Evolutionary conservation across 2,888 invertebrate genomes (phyloP).

Genomic region (Limnephilus auricula): DNA sequence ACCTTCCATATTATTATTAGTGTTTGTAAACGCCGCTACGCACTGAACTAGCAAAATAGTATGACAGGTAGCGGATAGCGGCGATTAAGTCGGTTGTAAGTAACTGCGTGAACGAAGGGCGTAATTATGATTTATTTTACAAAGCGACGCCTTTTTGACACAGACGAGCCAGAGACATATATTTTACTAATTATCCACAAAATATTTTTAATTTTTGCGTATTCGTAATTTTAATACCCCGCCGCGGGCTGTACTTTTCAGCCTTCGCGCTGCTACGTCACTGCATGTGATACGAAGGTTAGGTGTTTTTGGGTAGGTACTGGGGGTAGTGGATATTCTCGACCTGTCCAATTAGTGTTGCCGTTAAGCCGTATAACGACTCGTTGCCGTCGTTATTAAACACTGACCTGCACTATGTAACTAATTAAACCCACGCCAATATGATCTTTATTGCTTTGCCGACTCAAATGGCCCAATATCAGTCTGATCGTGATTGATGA

Average conservation of each 20-base stretch:
- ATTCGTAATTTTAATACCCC: not conserved
- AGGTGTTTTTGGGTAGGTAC: not conserved
- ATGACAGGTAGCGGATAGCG: too few relatives aligned
- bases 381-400: slow-evolving; percentile 22
- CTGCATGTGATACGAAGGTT: not conserved
- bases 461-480: slow-evolving; percentile 29
- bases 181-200: too few relatives aligned
- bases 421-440: slow-evolving; percentile 48
- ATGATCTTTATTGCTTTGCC: slow-evolving; percentile 37
- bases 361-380: slow-evolving; percentile 23
- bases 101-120: too few relatives aligned
- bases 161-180: too few relatives aligned
- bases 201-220: too few relatives aligned
- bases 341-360: slow-evolving; percentile 41
- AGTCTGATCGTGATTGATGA: slow-evolving; percentile 28
- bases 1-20: too few relatives aligned
- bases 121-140: too few relatives aligned
- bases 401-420: slow-evolving; percentile 45
- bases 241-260: not conserved
- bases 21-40: too few relatives aligned
- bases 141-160: too few relatives aligned
- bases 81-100: too few relatives aligned
- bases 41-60: too few relatives aligned
- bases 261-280: not conserved
- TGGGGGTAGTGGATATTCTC: slow-evolving; percentile 1